Evolutionary conservation across 1,140 invertebrate genomes (phyloP).

Genomic region (Drosophila sproati): DNA sequence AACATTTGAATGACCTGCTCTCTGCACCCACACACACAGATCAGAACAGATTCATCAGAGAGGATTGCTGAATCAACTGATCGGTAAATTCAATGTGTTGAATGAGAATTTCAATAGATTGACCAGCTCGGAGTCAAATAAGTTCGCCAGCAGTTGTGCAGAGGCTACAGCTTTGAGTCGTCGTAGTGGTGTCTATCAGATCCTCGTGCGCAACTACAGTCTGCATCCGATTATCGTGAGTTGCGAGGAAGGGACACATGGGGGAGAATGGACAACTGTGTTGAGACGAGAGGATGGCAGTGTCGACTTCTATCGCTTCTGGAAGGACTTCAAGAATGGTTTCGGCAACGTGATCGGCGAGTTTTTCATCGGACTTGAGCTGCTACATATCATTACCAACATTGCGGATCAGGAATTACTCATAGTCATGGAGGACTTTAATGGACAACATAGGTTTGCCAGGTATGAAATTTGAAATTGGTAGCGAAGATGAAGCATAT

Average conservation of each 20-base stretch:
- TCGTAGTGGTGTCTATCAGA: slow-evolving; percentile 22
- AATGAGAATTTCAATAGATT: slow-evolving; percentile 6
- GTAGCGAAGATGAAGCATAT: slow-evolving; percentile 13
- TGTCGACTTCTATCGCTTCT: slow-evolving; percentile 87
- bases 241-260: slow-evolving; percentile 30
- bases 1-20: too few relatives aligned
- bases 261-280: slow-evolving; percentile 70
- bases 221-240: slow-evolving; percentile 19
- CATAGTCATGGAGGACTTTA: slow-evolving; percentile 85
- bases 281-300: slow-evolving; percentile 87
- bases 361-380: slow-evolving; percentile 87
- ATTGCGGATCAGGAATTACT: slow-evolving; percentile 86
- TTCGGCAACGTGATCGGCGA: slow-evolving; percentile 87
- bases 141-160: slow-evolving; percentile 15
- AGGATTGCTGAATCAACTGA: slow-evolving; percentile 2
- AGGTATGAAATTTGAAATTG: slow-evolving; percentile 31
- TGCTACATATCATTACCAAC: slow-evolving; percentile 86
- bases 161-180: slow-evolving; percentile 22
- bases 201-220: slow-evolving; percentile 9
- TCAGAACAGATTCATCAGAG: slow-evolving; percentile 18
- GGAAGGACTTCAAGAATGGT: slow-evolving; percentile 87
- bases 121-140: neutral
- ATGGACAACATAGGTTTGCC: slow-evolving; percentile 7
- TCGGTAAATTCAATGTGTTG: slow-evolving; percentile 1
- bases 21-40: neutral